phyloP scores from a whole-genome alignment of 2,113 vertebrate species.

The Chiloscyllium plagiosum region DNA sequence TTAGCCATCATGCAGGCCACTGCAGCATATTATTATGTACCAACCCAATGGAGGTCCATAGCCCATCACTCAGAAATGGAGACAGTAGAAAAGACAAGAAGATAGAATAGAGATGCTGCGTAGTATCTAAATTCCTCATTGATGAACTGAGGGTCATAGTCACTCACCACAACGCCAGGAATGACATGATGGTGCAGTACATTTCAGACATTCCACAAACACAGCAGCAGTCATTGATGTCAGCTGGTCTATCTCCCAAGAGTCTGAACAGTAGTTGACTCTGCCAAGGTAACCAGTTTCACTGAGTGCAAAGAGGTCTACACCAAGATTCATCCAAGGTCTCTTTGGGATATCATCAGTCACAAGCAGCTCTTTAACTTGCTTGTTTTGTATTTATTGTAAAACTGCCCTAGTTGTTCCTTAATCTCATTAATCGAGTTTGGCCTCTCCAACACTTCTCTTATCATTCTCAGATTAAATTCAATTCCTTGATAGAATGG shows the following conservation, averaged over 20 bases:
- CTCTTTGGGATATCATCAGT: not conserved
- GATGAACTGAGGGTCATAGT: not conserved
- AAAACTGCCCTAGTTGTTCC: not conserved
- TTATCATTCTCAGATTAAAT: not conserved
- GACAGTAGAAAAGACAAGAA: no score
- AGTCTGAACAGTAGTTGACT: not conserved
- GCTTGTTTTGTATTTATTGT: not conserved
- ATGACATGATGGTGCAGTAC: no score
- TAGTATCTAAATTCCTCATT: not conserved
- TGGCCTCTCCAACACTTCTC: not conserved
- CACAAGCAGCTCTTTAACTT: not conserved
- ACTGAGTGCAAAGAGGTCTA: not conserved
- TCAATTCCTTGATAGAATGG: not conserved
- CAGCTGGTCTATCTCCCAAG: not conserved
- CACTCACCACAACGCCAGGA: not conserved
- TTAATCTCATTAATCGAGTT: not conserved
- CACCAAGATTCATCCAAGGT: not conserved
- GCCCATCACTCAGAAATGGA: no score
- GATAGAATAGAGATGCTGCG: not conserved
- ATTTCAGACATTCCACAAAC: not conserved
- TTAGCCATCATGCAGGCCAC: no score
- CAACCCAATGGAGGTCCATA: no score
- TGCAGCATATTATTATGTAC: no score
- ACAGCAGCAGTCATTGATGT: not conserved
- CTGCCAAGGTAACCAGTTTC: not conserved